Conservation (phyloP, 2,888 invertebrate genomes). For the Drosophila meridionalis region DNA sequence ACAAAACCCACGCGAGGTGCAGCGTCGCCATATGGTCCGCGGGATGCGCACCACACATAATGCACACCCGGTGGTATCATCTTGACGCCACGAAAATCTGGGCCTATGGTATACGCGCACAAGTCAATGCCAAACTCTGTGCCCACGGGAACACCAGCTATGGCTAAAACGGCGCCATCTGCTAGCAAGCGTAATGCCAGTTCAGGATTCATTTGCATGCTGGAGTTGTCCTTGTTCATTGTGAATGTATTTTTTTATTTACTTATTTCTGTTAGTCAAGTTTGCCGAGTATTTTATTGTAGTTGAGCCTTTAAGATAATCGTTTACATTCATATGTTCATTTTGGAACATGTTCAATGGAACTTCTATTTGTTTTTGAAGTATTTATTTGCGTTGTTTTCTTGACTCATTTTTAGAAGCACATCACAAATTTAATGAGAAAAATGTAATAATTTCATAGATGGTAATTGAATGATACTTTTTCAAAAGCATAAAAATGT, state of each 20-base stretch:
- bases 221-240: constrained; percentile 74
- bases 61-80: constrained; percentile 99
- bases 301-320: not conserved
- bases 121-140: constrained; percentile 97
- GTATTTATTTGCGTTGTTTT: not conserved
- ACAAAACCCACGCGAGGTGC: constrained; percentile 94
- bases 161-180: constrained; percentile 93
- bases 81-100: constrained; percentile 96
- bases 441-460: not conserved
- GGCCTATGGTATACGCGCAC: constrained; percentile 94
- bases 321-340: constrained; percentile 10
- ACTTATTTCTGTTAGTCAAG: not conserved
- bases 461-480: too few relatives aligned
- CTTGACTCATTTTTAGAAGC: not conserved
- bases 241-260: constrained; percentile 1
- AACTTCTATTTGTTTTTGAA: not conserved
- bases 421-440: not conserved
- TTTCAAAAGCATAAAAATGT: too few relatives aligned
- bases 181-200: constrained; percentile 90
- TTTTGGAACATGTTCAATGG: constrained; percentile 14
- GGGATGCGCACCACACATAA: constrained; percentile 91
- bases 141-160: constrained; percentile 94
- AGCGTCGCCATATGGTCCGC: constrained; percentile 87
- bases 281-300: not conserved
- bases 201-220: constrained; percentile 89